Conservation (phyloP, 2,797 vertebrate species). For the Sebastes matsubarae region DNA sequence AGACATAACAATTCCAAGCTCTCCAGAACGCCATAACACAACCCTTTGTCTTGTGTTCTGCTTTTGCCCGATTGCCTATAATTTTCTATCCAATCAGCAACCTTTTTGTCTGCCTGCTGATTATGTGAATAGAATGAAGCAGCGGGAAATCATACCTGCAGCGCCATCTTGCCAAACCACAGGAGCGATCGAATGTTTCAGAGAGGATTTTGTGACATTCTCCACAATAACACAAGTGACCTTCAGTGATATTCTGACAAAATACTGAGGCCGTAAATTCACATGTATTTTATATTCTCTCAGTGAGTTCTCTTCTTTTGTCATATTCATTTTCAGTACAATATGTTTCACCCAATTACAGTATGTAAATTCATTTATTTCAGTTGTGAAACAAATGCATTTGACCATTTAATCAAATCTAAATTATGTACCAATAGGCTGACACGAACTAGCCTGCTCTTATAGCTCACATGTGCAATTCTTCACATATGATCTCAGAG, state of each 20-base stretch:
- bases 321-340: neutral
- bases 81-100: neutral
- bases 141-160: neutral
- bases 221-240: neutral
- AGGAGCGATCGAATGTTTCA: neutral
- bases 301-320: accelerated
- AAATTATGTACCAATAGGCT: too few species aligned
- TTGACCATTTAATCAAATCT: too few species aligned
- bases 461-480: neutral
- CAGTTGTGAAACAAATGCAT: too few species aligned
- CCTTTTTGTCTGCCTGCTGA: neutral
- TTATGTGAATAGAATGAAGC: neutral
- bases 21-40: neutral
- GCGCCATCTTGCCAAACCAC: neutral
- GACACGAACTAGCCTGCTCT: neutral
- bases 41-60: neutral
- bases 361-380: neutral
- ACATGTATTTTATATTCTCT: neutral
- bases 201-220: neutral
- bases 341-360: neutral
- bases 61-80: neutral
- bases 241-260: neutral
- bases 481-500: neutral
- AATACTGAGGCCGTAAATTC: neutral
- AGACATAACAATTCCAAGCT: neutral